Evolutionary conservation across 2,888 invertebrate genomes (phyloP).

Genomic region (Latrodectus hesperus): DNA sequence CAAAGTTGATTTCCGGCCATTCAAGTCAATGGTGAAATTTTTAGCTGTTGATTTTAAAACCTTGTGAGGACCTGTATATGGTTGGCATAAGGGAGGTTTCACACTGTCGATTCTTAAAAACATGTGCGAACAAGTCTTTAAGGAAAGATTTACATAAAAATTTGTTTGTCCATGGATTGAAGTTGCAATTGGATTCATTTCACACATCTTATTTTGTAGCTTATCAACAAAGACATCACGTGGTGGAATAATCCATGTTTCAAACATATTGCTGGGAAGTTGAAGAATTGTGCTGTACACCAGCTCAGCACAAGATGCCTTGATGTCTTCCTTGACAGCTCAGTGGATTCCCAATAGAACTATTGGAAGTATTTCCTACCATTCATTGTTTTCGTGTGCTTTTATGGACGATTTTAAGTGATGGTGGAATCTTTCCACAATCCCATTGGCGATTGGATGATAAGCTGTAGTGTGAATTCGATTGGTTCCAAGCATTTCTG

Average conservation of each 20-base stretch:
- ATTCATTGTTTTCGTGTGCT: too few relatives aligned
- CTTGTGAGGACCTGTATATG: too few relatives aligned
- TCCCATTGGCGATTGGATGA: background rate
- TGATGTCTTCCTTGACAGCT: constrained; percentile 22
- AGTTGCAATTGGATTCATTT: constrained; percentile 9
- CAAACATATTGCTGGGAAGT: background rate
- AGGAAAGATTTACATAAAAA: constrained; percentile 18
- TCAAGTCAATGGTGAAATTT: too few relatives aligned
- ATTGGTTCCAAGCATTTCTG: too few relatives aligned
- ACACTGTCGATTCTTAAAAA: too few relatives aligned
- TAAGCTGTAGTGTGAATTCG: too few relatives aligned
- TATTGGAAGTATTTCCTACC: background rate
- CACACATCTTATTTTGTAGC: background rate
- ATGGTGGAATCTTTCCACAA: background rate
- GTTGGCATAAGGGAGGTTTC: too few relatives aligned
- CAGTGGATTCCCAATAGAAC: background rate
- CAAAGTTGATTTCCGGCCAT: too few relatives aligned
- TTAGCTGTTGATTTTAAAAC: too few relatives aligned
- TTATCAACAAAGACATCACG: background rate
- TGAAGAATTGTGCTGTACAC: background rate
- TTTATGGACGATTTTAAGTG: background rate
- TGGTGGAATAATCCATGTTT: background rate
- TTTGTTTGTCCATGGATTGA: background rate
- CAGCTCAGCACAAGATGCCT: constrained; percentile 1
- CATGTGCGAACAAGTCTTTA: background rate